A percentile compares a stretch with the other conserved stretches of the same genome.
Evolutionary conservation across 2,888 invertebrate species (phyloP).

Genomic region (Saturnia pavonia): DNA sequence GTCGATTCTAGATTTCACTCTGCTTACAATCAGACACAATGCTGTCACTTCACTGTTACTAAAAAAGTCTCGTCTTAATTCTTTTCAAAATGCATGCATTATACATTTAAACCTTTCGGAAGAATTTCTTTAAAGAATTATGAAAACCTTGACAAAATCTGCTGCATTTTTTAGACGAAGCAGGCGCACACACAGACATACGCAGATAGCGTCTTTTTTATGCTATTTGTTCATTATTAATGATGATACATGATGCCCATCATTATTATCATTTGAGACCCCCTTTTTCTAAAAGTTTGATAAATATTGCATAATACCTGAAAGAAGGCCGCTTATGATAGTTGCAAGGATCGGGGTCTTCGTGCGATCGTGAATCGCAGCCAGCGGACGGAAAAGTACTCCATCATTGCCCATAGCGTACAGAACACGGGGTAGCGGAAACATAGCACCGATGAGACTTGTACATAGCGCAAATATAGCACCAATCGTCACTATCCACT

Average conservation of each 20-base stretch:
- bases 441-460: constrained; percentile 92
- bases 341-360: constrained; percentile 92
- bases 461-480: constrained; percentile 96
- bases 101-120: too few relatives aligned
- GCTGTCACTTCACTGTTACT: too few relatives aligned
- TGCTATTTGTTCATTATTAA: too few relatives aligned
- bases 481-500: constrained; percentile 95
- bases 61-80: too few relatives aligned
- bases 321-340: constrained; percentile 87
- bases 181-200: too few relatives aligned
- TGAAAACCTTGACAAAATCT: too few relatives aligned
- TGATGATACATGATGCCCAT: not conserved
- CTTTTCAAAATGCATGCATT: too few relatives aligned
- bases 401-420: constrained; percentile 97
- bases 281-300: not conserved
- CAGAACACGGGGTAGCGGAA: constrained; percentile 92
- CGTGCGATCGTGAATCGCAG: constrained; percentile 86
- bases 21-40: too few relatives aligned
- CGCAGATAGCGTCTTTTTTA: too few relatives aligned
- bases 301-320: constrained; percentile 73
- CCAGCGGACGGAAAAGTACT: constrained; percentile 87
- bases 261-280: not conserved
- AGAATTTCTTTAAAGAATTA: too few relatives aligned
- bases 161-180: too few relatives aligned
- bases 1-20: too few relatives aligned